Evolutionary conservation across 1,140 invertebrate genomes (phyloP).

Genomic region (Ips typographus): DNA sequence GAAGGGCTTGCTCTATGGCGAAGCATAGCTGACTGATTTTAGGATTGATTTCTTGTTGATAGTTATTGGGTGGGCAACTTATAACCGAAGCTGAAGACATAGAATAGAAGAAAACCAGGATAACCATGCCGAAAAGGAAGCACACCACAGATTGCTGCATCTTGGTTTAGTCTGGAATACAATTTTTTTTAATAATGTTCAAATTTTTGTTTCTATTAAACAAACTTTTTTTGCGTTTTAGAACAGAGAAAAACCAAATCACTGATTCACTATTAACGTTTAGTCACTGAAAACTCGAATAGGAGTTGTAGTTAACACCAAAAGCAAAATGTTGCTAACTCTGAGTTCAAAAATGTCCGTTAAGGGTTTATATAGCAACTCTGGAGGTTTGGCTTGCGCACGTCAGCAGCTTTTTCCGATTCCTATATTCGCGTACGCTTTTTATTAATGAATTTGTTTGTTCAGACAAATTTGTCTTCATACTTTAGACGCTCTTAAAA

Average conservation of each 20-base stretch:
- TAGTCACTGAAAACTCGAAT: neutral
- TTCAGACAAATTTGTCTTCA: too few relatives aligned
- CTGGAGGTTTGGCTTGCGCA: too few relatives aligned
- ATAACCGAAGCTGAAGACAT: conserved; percentile 41
- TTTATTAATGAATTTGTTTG: too few relatives aligned
- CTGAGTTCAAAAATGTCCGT: conserved; percentile 30
- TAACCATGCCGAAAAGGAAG: conserved; percentile 20
- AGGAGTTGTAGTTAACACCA: neutral
- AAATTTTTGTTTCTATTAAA: neutral
- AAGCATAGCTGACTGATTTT: conserved; percentile 46
- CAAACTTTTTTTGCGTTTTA: neutral
- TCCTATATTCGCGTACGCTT: too few relatives aligned
- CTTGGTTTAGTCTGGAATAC: neutral
- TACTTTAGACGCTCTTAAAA: too few relatives aligned
- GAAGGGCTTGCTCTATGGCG: conserved; percentile 41
- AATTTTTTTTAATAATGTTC: neutral
- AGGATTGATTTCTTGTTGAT: conserved; percentile 39
- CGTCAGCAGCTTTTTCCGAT: too few relatives aligned
- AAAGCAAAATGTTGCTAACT: conserved; percentile 21
- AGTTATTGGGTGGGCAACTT: conserved; percentile 42
- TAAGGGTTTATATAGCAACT: conserved; percentile 16
- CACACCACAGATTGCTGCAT: conserved; percentile 22
- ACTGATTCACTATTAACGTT: neutral
- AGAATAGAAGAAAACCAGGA: conserved; percentile 29
- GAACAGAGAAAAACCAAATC: neutral